Percentiles rank a stretch among this genome's conserved stretches.
phyloP scores from a whole-genome alignment of 2,888 invertebrate species.

The Aphelenchoides bicaudatus region DNA sequence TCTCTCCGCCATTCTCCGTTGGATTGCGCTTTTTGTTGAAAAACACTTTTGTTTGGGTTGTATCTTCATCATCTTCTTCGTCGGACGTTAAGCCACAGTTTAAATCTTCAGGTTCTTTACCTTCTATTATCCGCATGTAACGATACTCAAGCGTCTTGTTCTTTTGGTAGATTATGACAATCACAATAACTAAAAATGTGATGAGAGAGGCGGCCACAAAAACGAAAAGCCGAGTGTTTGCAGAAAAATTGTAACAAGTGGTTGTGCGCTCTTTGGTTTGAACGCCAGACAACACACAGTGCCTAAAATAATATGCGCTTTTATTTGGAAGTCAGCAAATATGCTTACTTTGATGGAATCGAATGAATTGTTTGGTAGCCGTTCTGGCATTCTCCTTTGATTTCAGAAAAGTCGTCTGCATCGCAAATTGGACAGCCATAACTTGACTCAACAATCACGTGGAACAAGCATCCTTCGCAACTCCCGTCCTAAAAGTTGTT shows the following conservation, averaged over 20 bases:
- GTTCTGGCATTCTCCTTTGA: conserved; percentile 66
- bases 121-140: conserved; percentile 49
- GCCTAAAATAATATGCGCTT: conserved; percentile 47
- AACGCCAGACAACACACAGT: conserved; percentile 61
- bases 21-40: conserved; percentile 20
- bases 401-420: conserved; percentile 63
- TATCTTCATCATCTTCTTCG: conserved; percentile 44
- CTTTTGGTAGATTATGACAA: conserved; percentile 62
- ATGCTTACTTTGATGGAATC: conserved; percentile 61
- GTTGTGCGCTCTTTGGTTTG: conserved; percentile 28
- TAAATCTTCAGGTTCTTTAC: conserved; percentile 40
- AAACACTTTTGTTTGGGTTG: conserved; percentile 17
- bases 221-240: conserved; percentile 35
- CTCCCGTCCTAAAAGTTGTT: conserved; percentile 64
- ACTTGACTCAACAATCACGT: conserved; percentile 50
- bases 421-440: conserved; percentile 67
- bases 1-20: neutral
- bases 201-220: conserved; percentile 34
- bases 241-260: conserved; percentile 30
- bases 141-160: conserved; percentile 62
- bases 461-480: conserved; percentile 68
- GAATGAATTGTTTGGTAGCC: conserved; percentile 66
- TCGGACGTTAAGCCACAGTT: conserved; percentile 50
- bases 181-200: conserved; percentile 34
- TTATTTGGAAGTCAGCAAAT: conserved; percentile 21